Percentiles rank a stretch among this genome's conserved stretches.
Conservation (phyloP, 2,113 vertebrate species). For the Apteryx mantelli region DNA sequence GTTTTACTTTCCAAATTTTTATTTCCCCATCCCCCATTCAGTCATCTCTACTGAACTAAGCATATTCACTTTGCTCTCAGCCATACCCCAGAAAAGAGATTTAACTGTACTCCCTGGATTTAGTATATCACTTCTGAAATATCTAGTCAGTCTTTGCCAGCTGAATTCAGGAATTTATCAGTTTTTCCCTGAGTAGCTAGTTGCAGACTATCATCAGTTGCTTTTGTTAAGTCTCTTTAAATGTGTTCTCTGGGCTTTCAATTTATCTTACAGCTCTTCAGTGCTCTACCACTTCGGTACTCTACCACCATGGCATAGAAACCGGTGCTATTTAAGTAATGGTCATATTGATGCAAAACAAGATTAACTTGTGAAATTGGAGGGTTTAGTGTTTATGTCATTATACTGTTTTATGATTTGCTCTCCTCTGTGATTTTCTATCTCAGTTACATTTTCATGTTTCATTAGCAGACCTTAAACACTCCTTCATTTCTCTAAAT, state of each 20-base stretch:
- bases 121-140: neutral
- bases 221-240: neutral
- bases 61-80: neutral
- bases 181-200: neutral
- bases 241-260: neutral
- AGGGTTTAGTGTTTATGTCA: conserved; percentile 10
- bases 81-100: neutral
- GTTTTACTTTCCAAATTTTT: neutral
- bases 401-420: neutral
- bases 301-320: neutral
- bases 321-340: conserved; percentile 44
- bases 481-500: neutral
- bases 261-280: conserved; percentile 35
- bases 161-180: neutral
- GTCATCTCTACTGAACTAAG: neutral
- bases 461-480: neutral
- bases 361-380: conserved; percentile 53
- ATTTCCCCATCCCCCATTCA: neutral
- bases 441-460: neutral
- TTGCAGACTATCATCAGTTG: neutral
- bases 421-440: neutral
- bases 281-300: neutral
- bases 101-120: neutral
- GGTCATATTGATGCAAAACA: conserved; percentile 1
- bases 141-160: neutral